Conservation (phyloP, 1,140 invertebrate genomes). For the Rhopalosiphum maidis region DNA sequence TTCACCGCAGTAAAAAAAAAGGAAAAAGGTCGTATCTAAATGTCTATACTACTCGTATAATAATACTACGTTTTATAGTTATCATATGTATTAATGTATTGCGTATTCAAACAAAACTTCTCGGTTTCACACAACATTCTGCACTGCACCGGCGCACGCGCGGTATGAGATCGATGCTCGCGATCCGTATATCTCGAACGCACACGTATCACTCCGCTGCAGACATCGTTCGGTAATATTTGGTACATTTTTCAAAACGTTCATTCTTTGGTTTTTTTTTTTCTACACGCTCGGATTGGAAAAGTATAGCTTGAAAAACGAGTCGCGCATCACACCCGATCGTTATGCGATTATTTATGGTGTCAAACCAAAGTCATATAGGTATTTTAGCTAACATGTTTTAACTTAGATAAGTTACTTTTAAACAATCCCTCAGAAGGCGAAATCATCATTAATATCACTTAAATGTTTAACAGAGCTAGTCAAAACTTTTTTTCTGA, state of each 20-base stretch:
- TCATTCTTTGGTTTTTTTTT: not conserved
- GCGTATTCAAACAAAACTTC: not conserved
- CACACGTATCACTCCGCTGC: not conserved
- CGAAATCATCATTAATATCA: conserved; percentile 16
- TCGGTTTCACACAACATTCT: not conserved
- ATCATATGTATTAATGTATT: not conserved
- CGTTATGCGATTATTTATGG: conserved; percentile 27
- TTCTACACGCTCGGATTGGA: not conserved
- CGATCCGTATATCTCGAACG: not conserved
- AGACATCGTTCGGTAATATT: not conserved
- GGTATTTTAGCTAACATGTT: conserved; percentile 12
- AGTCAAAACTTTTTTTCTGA: not conserved
- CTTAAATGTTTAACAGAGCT: not conserved
- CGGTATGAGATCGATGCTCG: not conserved
- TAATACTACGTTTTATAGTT: not conserved
- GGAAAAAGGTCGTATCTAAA: too few relatives aligned
- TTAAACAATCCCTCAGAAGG: not conserved
- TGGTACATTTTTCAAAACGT: not conserved
- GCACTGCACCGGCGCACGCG: too few relatives aligned
- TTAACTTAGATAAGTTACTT: conserved; percentile 18
- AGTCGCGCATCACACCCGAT: not conserved
- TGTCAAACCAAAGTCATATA: not conserved
- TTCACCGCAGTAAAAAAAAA: too few relatives aligned
- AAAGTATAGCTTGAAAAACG: conserved; percentile 28
- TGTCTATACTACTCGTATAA: too few relatives aligned